Base-by-base conservation (phyloP, 2,113 vertebrate genomes). In the Cephalopterus ornatus region DNA sequence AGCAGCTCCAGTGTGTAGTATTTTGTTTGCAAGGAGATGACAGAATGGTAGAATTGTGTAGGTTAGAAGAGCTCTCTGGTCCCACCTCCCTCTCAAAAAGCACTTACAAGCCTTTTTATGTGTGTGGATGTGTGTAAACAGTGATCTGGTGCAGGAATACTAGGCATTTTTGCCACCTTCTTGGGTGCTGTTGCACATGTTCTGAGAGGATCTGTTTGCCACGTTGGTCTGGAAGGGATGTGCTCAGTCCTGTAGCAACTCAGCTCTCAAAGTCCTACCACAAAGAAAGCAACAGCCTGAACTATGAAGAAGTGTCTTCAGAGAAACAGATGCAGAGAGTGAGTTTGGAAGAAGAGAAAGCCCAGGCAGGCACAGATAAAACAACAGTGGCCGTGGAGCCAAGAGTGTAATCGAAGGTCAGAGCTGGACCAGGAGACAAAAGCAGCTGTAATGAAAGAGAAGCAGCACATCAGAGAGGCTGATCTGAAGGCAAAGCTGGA, bases 391-490 rank as follows among this genome's bases (percentile, higher is more conserved):
- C 20, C 50, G 2, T 35, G 30, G 68, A 52, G 70, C 41, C 39
- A 85, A 27, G 0, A 6, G 53, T 0, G 0, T 26, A 33, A 21
- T 18, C 0, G 14, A 33, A 61, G n/a, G 58, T 15, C 28, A 39
- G 74, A 39, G 81, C 35, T 0, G 1, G 58, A 44, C 5, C 53
- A 37, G 62, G 53, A 65, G 55, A 74, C 83, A 46, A 4, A 55
- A 61, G 46, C 17, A 93, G 42, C 50, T 47, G 75, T 55, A 33
- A 53, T 18, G 63, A 41, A n/a, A 88, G 78, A 61, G 58, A 13
- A 49, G 55, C 61, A 39, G 78, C 65, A 53, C 23, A 24, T 44
- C 71, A 55, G 50, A 53, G 71, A 59, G 55, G 26, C 62, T 50
- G 66, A 27, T 12, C 11, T 30, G 83, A 58, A 89, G 84, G 66